phyloP scores from a whole-genome alignment of 1,140 invertebrate species.

The Brachionus angularis region DNA sequence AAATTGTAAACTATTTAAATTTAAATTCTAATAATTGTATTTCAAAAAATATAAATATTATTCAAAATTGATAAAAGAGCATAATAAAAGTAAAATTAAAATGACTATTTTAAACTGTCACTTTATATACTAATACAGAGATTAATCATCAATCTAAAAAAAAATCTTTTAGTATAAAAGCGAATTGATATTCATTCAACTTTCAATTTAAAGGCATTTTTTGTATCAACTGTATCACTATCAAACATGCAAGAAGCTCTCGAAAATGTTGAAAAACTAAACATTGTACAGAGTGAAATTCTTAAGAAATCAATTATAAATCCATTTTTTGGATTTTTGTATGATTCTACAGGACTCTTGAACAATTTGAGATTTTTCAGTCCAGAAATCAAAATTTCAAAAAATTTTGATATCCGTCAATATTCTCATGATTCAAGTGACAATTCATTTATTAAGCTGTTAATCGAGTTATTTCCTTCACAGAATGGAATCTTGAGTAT shows the following conservation, averaged over 20 bases:
- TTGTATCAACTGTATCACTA: not conserved
- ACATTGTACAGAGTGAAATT: not conserved
- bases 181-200: no score
- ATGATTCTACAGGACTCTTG: conserved; percentile 36
- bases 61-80: no score
- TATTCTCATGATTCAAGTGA: conserved; percentile 21
- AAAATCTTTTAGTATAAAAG: no score
- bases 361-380: conserved; percentile 34
- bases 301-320: conserved; percentile 29
- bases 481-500: not conserved
- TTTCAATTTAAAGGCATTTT: no score
- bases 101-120: no score
- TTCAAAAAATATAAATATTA: no score
- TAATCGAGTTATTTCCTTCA: conserved; percentile 33
- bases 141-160: no score
- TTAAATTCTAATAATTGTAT: no score
- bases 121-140: no score
- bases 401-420: not conserved
- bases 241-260: not conserved
- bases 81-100: no score
- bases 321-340: conserved; percentile 35
- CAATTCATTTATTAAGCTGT: conserved; percentile 1
- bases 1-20: no score
- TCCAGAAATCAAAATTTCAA: not conserved
- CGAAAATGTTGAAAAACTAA: not conserved